Evolutionary conservation across 1,140 invertebrate genomes (phyloP), one percentile per base, ranked within the genome.

Genomic region (Vollenhovia emeryi): DNA sequence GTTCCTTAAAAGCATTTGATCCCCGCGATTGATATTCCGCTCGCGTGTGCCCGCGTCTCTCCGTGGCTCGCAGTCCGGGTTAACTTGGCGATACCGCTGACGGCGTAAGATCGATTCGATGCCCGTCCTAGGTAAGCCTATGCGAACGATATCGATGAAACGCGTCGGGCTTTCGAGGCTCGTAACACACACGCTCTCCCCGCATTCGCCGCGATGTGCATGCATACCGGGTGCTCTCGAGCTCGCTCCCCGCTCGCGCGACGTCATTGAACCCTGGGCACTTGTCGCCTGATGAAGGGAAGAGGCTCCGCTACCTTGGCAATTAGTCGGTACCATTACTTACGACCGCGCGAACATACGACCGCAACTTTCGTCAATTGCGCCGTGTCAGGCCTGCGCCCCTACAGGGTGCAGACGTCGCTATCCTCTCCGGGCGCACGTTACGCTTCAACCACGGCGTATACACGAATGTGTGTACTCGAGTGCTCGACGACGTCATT

Each of bases 1-100:
- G 87, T 89, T 87, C 89, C 90, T 90, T 92, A 92, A 92, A 93
- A 92, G 90, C 91, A 90, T 93, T 92, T 92, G 91, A 93, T 92
- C 89, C 86, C 82, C 83, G 86, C 85, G 87, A 91, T 92, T 93
- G 92, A 93, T 93, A 93, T 92, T 93, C 92, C 88, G 87, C 83
- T 91, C 90, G 92, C 90, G 88, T 90, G 89, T 90, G 89, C 87
- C 87, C 89, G 60, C 75, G 90, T 86, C 89, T 86, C 84, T 88
- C 87, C 84, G 87, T 91, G 90, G 91, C 88, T 92, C 88, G 87
- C 66, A 75, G 86, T 71, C 87, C 87, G 88, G 91, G 83, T 90
- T 85, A 91, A 86, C 89, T 90, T 86, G 89, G 80, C 86, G 85
- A 90, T 89, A 91, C 88, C 86, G 69, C 83, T 85, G 87, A 83